Evolutionary conservation across 1,140 invertebrate genomes (phyloP).

Genomic region (Hydropsyche tenuis): DNA sequence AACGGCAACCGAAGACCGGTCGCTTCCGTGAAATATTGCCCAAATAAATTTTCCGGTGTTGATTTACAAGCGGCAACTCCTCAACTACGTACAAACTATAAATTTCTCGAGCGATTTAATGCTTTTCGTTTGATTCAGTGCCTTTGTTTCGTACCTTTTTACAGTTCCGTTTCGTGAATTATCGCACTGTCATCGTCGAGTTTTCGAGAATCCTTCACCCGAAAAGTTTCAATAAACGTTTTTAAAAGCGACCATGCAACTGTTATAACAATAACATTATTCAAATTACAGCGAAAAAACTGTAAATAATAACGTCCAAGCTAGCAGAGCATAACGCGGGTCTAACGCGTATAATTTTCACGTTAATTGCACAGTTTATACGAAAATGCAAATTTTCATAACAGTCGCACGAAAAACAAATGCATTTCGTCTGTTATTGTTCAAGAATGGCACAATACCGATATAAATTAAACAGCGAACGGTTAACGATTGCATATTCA

Average conservation of each 20-base stretch:
- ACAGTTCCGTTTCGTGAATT: no score
- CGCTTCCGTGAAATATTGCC: slow-evolving; percentile 11
- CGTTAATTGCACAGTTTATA: neutral
- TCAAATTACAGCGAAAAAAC: slow-evolving; percentile 1
- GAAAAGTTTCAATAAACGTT: no score
- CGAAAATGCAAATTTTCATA: no score
- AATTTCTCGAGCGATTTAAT: slow-evolving; percentile 19
- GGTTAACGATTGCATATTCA: no score
- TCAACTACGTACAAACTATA: neutral
- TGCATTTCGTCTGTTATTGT: no score
- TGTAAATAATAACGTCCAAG: slow-evolving; percentile 3
- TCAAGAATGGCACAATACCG: no score
- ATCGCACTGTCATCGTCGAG: no score
- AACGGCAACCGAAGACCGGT: no score
- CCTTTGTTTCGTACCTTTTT: slow-evolving; percentile 1
- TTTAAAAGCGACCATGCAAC: no score
- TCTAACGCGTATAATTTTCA: neutral
- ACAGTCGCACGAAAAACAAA: no score
- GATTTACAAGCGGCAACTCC: neutral
- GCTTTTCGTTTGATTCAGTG: slow-evolving; percentile 3
- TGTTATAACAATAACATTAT: neutral
- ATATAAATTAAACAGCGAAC: no score
- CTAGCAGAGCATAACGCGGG: neutral
- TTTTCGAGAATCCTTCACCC: no score
- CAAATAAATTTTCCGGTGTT: slow-evolving; percentile 18